Evolutionary conservation across 35 echinoderm and acorn worm genomes (phyloP).

Genomic region (Amphiura filiformis): DNA sequence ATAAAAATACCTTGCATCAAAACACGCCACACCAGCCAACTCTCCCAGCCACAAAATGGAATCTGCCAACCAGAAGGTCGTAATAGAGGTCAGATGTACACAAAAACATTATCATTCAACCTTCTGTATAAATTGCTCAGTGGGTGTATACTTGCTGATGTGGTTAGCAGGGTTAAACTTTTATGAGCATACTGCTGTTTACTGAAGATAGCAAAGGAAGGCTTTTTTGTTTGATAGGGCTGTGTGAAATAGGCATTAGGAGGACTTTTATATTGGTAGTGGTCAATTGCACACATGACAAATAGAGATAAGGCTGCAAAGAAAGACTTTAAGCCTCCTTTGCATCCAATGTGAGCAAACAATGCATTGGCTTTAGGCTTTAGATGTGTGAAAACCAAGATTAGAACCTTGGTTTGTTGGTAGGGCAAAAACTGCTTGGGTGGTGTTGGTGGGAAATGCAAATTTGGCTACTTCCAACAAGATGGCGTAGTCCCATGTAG

Average conservation of each 20-base stretch:
- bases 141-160: not conserved
- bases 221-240: not conserved
- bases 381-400: not conserved
- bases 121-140: not conserved
- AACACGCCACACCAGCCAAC: too few relatives aligned
- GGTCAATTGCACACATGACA: not conserved
- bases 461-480: not conserved
- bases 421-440: not conserved
- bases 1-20: too few relatives aligned
- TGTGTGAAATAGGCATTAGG: not conserved
- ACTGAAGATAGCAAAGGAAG: not conserved
- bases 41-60: not conserved
- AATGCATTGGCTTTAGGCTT: not conserved
- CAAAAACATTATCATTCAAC: not conserved
- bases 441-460: not conserved
- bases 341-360: not conserved
- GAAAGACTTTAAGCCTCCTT: not conserved
- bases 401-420: not conserved
- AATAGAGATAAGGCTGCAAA: not conserved
- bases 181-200: not conserved
- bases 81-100: not conserved
- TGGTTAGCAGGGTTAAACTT: not conserved
- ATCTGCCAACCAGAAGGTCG: not conserved
- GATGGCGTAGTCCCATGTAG: too few relatives aligned
- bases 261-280: not conserved